Percentiles rank a stretch among this genome's conserved stretches.
phyloP scores from a whole-genome alignment of 37 sponge, comb jelly and placozoan species.

The Bolinopsis microptera region DNA sequence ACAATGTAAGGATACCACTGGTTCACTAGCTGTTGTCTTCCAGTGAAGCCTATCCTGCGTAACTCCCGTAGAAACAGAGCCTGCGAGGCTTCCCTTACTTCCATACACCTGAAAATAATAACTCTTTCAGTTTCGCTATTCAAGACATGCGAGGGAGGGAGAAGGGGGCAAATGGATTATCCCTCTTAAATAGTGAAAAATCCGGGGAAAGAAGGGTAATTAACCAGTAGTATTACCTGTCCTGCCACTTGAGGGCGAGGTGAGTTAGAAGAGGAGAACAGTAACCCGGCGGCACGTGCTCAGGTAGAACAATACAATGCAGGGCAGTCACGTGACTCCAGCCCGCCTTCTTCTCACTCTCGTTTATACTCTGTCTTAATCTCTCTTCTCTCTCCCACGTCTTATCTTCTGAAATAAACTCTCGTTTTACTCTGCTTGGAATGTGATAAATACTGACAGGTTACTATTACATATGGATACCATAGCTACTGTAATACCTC shows the following conservation, averaged over 20 bases:
- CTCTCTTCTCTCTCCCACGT: constrained; percentile 3
- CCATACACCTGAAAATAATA: constrained; percentile 54
- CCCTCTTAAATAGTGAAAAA: no score
- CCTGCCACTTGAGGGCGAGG: constrained; percentile 63
- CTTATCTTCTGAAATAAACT: neutral
- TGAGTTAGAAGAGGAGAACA: constrained; percentile 49
- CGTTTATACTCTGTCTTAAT: constrained; percentile 49
- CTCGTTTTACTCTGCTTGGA: no score
- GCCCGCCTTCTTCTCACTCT: constrained; percentile 65
- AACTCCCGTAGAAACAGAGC: constrained; percentile 57
- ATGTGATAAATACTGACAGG: no score
- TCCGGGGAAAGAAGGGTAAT: no score
- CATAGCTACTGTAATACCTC: no score
- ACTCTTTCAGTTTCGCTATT: no score
- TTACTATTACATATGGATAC: no score
- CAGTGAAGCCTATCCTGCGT: constrained; percentile 23
- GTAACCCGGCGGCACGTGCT: constrained; percentile 44
- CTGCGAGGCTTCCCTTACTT: constrained; percentile 50
- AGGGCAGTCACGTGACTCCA: constrained; percentile 63
- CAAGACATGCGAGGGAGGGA: no score
- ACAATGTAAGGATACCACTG: constrained; percentile 55
- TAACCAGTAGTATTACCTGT: no score
- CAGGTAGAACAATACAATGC: constrained; percentile 48
- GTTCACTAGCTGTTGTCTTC: constrained; percentile 28
- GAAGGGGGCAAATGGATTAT: no score